Base-by-base conservation (phyloP, 2,113 vertebrate genomes). In the Piprites chloris region DNA sequence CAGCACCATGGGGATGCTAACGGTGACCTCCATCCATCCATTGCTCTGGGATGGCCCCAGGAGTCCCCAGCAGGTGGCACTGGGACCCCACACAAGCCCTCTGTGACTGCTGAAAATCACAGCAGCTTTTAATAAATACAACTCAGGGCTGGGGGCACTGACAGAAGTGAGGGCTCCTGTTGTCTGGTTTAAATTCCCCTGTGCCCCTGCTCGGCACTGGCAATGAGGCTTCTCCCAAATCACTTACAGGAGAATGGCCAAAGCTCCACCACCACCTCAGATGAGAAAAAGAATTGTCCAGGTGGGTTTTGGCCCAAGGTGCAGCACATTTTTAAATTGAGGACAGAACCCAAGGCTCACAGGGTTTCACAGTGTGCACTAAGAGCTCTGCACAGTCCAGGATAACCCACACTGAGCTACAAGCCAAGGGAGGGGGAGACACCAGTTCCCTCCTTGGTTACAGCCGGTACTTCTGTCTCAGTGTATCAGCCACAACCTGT, bases 41-140 rank as follows among this genome's bases (percentile, higher is more conserved):
- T 13, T 61, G 66, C 87, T 66, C 82, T 4, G 9, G 30, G 21
- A 37, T 62, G 65, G 21, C 55, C 76, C 65, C 24, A 8, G 24
- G 9, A 63, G 39, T 52, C 44, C 58, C 96, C 96, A 93, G 94
- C 62, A 97, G 95, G 87, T 95, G 97, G 96, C 94, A 91, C 68
- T 82, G 72, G 81, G 30, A 52, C 67, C 87, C 33, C 52, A 73
- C 6, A 3, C 21, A 3, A 93, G 39, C 30, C 32, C 78, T 33
- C 37, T 6, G 39, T 6, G 32, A 53, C 30, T 4, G 52, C 76
- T 9, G 82, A 6, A 33, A 23, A 26, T 32, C 44, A 2, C 27
- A 4, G 37, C 9, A 18, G 20, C 9, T 21, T 6, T 33, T 10
- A 11, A 2, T 6, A 20, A 49, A 30, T 5, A 3, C 27, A 37